Base-by-base conservation (phyloP, 1,140 invertebrate genomes). In the Drosophila ironensis region DNA sequence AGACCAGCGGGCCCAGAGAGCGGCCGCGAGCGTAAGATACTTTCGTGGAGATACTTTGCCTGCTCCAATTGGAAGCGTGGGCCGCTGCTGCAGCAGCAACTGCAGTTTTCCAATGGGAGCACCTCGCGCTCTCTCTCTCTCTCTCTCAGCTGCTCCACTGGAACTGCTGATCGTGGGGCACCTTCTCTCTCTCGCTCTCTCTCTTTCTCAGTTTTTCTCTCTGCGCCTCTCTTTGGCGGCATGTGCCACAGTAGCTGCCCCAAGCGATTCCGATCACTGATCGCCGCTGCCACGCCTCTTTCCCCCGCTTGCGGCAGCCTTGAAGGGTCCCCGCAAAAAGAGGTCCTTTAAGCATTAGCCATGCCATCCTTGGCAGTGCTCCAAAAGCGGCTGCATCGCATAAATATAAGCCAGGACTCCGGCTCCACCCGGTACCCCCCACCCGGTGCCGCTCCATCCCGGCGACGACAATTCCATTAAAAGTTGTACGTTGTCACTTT, bases 401-500 rank as follows among this genome's bases (percentile, higher is more conserved):
- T 59, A 60, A 56, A 50, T 28, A 24, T 6, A 14, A 33, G 30
- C 6, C 42, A 9, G 12, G 14, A 11, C 40, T 46, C 30, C 57
- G 27, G 30, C 28, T 25, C 14, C 4, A 33, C 25, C 17, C 25
- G 0, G 11, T 12, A 8, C 20, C 4, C 37, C 14, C 37, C 27
- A 19, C 56, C 1, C 24, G 11, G 47, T 63, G 28, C 20, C 25
- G 11, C 45, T 17, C 16, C 17, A 19, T 46, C 41, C 63, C 56
- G 53, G 60, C 75, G 81, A 75, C 80, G 80, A 86, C 80, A 86
- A 86, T 86, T 86, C 80, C 80, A 86, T 86, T 86, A 86, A 86
- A 86, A 87, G 80, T 86, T 86, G 80, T 86, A 80, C 81, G 75
- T 86, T 86, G 80, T 86, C 80, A 87, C 80, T 86, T 86, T 86